Evolutionary conservation across 2,888 invertebrate genomes (phyloP), one percentile per base, ranked within the genome.

Genomic region (Cosmia trapezina): DNA sequence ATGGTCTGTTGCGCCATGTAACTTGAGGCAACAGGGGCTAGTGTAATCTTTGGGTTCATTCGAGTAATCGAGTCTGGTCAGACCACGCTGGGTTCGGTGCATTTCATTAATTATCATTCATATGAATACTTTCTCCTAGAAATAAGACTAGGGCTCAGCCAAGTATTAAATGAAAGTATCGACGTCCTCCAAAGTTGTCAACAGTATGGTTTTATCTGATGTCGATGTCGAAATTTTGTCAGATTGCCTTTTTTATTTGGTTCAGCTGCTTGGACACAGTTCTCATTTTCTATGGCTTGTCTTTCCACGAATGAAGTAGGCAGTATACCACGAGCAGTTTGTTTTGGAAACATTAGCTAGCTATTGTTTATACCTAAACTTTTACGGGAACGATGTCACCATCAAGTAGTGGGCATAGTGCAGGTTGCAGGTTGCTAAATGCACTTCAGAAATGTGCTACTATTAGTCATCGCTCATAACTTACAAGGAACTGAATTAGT

Each of bases 401-500:
- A 49, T 73, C 43, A 49, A 47, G 33, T 7, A 33, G 0, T 9
- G 1, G 8, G 47, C 43, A 60, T 56, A 54, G 49, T 51, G 43
- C 53, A 53, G 12, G 45, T 53, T 60, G 3, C 14, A 62, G 47
- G 45, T 72, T 76, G 53, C 64, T 22, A 67, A 70, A 84, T 64
- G 47, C 51, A 74, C 54, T 57, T 57, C 4, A 49, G 54, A 67
- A 66, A 62, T 62, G 70, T 73, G 62, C 19, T 65, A 56, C 53
- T 76, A 83, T 87, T 85, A 88, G 83, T 90, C 91, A 89, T 78
- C 63, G 59, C 70, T 63, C 76, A 83, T 82, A 80, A 86, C 68
- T 84, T 86, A 86, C 87, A 83, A 86, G 83, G 86, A 86, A 87
- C 80, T 84, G 81, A 84, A 84, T 86, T 84, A 86, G 85, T 85